A percentile compares a stretch with the other conserved stretches of the same genome.
phyloP scores from a whole-genome alignment of 2,113 vertebrate genomes.

The Macroglossus sobrinus region DNA sequence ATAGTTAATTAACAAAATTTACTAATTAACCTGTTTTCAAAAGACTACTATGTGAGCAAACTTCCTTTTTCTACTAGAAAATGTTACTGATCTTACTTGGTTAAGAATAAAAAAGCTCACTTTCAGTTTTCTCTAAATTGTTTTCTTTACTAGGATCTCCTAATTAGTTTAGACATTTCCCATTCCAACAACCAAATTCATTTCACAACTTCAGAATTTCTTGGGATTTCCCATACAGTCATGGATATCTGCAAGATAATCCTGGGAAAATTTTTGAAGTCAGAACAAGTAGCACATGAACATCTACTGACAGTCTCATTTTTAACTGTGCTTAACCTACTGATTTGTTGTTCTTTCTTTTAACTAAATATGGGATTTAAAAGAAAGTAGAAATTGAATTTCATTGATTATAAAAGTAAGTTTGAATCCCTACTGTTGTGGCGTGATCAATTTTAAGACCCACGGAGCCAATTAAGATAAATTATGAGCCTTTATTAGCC shows the following conservation, averaged over 20 bases:
- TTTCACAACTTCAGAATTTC: conserved; percentile 23
- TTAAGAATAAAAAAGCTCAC: background rate
- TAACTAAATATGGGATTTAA: background rate
- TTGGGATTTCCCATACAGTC: background rate
- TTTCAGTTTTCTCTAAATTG: background rate
- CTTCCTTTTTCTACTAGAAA: background rate
- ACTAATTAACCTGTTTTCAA: background rate
- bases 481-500: too few species aligned
- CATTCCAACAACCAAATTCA: background rate
- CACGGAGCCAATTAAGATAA: too few species aligned
- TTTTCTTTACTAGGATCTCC: background rate
- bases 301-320: background rate
- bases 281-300: background rate
- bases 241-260: background rate
- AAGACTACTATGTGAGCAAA: background rate
- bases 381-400: background rate
- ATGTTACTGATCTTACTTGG: background rate
- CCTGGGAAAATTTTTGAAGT: background rate
- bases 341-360: background rate
- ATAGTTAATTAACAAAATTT: background rate
- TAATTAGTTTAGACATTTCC: background rate
- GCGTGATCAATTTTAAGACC: too few species aligned
- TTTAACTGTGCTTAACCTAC: background rate
- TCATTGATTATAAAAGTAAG: background rate
- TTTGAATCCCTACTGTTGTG: background rate